A percentile compares a stretch with the other conserved stretches of the same genome.
Conservation (phyloP, 2,113 vertebrate genomes). For the Archilochus colubris region DNA sequence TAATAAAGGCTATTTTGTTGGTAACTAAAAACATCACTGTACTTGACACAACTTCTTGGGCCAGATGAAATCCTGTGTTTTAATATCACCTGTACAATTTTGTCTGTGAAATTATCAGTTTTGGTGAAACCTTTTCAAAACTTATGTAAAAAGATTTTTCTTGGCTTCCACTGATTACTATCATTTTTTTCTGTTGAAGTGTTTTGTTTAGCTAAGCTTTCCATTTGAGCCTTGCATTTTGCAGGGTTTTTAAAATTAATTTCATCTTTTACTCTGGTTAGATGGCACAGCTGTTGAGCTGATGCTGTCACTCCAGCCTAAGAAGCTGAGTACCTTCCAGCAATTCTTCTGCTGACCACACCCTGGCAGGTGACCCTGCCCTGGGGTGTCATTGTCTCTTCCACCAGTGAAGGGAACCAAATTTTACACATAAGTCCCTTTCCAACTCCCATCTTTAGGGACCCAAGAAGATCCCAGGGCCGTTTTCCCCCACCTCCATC, state of each 20-base stretch:
- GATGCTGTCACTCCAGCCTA: not conserved
- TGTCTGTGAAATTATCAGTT: not conserved
- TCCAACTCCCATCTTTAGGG: not conserved
- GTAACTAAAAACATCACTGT: not conserved
- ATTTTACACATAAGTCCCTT: fast-evolving
- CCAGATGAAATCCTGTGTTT: not conserved
- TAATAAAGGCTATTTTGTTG: not conserved
- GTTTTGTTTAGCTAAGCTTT: not conserved
- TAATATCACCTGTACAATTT: not conserved
- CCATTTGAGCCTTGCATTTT: not conserved
- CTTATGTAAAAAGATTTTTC: not conserved
- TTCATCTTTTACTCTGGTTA: not conserved
- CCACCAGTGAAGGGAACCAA: not conserved
- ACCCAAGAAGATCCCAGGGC: not conserved
- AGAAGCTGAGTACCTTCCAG: not conserved
- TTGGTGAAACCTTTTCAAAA: not conserved
- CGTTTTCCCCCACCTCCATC: not conserved
- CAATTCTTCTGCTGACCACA: not conserved
- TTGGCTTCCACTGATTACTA: not conserved
- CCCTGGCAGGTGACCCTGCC: fast-evolving
- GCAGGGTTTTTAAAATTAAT: not conserved
- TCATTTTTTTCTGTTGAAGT: not conserved
- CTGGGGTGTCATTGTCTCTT: fast-evolving
- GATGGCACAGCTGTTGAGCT: not conserved
- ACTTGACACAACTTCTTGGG: not conserved